These are phyloP conservation scores for Polypterus senegalus DNA, from an alignment of 2,113 vertebrate genomes.

Conservation along the genomic window DNA sequence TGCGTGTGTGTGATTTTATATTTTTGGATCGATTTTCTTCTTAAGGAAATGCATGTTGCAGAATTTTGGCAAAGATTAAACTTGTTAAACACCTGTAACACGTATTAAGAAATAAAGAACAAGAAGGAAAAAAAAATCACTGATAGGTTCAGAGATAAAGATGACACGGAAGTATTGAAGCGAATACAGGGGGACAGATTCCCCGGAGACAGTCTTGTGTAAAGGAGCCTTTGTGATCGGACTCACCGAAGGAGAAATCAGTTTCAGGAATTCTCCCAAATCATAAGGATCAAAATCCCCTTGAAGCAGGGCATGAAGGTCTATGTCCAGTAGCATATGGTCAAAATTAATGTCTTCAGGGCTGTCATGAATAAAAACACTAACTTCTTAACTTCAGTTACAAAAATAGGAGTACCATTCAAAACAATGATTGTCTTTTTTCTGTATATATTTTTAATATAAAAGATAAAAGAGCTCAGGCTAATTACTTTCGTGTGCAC, in stretches of 20 bases:
- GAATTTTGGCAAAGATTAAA: too few relatives aligned
- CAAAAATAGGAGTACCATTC: slow-evolving; percentile 94
- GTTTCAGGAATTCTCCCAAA: slow-evolving; percentile 68
- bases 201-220: slow-evolving; percentile 37
- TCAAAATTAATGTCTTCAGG: slow-evolving; percentile 79
- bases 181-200: slow-evolving; percentile 27
- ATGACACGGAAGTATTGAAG: slow-evolving; percentile 30
- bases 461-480: slow-evolving; percentile 83
- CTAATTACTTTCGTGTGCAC: slow-evolving; percentile 72
- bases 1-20: too few relatives aligned
- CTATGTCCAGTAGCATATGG: slow-evolving; percentile 81
- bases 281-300: slow-evolving; percentile 63
- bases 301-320: slow-evolving; percentile 72
- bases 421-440: slow-evolving; percentile 86
- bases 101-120: slow-evolving; percentile 29
- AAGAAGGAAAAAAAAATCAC: slow-evolving; percentile 23
- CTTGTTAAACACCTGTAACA: slow-evolving; percentile 30
- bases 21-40: too few relatives aligned
- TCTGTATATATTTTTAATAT: slow-evolving; percentile 42
- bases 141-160: slow-evolving; percentile 27
- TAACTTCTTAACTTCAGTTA: slow-evolving; percentile 85
- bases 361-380: slow-evolving; percentile 94
- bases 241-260: slow-evolving; percentile 65
- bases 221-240: slow-evolving; percentile 43
- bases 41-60: too few relatives aligned